phyloP scores from a whole-genome alignment of 2,888 invertebrate genomes.

The Agonopterix alstromeriana region DNA sequence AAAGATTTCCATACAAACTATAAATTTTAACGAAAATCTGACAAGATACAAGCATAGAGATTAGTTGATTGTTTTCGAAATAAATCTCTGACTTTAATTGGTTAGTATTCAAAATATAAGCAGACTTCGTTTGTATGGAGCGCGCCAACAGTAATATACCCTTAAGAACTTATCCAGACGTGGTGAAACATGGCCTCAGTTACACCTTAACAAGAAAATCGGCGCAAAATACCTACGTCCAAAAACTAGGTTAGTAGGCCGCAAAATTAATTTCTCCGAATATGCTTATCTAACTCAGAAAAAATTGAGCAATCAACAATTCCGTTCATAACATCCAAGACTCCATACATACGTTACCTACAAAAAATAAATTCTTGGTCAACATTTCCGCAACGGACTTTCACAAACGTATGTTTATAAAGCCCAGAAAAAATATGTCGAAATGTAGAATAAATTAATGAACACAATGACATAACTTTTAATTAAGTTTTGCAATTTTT shows the following conservation, averaged over 20 bases:
- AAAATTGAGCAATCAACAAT: slow-evolving; percentile 17
- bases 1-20: too few species aligned
- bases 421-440: slow-evolving; percentile 32
- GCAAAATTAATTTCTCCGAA: neutral
- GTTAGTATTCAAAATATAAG: too few species aligned
- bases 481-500: neutral
- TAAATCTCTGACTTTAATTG: too few species aligned
- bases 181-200: too few species aligned
- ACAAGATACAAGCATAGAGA: too few species aligned
- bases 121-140: too few species aligned
- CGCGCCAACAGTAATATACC: too few species aligned
- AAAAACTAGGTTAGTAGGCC: slow-evolving; percentile 3
- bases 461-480: slow-evolving; percentile 22
- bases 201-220: too few species aligned
- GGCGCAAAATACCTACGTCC: too few species aligned
- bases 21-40: too few species aligned
- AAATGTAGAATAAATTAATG: slow-evolving; percentile 31
- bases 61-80: too few species aligned
- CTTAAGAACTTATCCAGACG: too few species aligned
- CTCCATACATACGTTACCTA: neutral
- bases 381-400: slow-evolving; percentile 17
- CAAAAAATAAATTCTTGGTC: slow-evolving; percentile 7
- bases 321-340: slow-evolving; percentile 7
- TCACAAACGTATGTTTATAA: slow-evolving; percentile 31
- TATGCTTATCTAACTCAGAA: neutral